Conservation (phyloP, 2,888 invertebrate species). For the Spodoptera exigua region DNA sequence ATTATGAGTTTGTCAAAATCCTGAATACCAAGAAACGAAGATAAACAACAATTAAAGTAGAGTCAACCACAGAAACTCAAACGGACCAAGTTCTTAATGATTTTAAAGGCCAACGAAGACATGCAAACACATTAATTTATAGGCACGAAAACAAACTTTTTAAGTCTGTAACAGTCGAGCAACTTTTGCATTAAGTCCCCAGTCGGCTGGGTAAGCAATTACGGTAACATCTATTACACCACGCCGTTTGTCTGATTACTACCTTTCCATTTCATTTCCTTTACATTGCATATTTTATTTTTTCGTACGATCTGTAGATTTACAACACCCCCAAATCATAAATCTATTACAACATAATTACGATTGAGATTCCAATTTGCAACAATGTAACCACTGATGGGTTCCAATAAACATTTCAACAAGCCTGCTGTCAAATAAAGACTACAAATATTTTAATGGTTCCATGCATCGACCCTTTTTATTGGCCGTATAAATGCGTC, state of each 20-base stretch:
- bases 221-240: constrained; percentile 77
- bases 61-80: constrained; percentile 50
- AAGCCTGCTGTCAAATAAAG: constrained; percentile 85
- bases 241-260: constrained; percentile 65
- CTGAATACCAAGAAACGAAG: constrained; percentile 27
- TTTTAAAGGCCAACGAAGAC: constrained; percentile 73
- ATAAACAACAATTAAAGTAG: constrained; percentile 43
- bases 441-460: constrained; percentile 87
- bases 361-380: constrained; percentile 78
- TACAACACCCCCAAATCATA: constrained; percentile 40
- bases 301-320: constrained; percentile 42
- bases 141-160: constrained; percentile 83
- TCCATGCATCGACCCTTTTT: constrained; percentile 83
- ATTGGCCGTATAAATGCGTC: constrained; percentile 82
- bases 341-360: constrained; percentile 67
- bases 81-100: constrained; percentile 57
- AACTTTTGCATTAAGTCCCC: constrained; percentile 86
- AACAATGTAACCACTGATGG: constrained; percentile 77
- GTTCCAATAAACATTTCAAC: constrained; percentile 82
- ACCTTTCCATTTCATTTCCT: constrained; percentile 60
- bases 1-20: constrained; percentile 26
- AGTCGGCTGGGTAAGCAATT: constrained; percentile 77
- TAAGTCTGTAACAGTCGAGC: constrained; percentile 75
- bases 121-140: constrained; percentile 86
- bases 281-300: constrained; percentile 53